These are phyloP conservation scores for Orchesellides sinensis DNA, from an alignment of 2,888 invertebrate genomes.

Conservation along the genomic window DNA sequence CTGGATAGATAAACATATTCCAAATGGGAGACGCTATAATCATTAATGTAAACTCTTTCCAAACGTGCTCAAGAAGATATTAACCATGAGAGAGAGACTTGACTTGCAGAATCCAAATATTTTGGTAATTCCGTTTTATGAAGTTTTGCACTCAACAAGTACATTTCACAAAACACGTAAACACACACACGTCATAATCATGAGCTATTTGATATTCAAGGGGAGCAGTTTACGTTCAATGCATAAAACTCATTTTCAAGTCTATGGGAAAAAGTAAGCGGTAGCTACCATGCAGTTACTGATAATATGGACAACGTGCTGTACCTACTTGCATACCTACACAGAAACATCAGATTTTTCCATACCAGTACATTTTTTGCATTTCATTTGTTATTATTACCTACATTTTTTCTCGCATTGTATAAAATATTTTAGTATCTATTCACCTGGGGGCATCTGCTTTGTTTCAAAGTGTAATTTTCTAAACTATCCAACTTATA, in stretches of 20 bases:
- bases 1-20: neutral
- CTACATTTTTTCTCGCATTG: neutral
- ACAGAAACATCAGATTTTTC: neutral
- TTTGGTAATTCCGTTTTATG: neutral
- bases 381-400: slow-evolving; percentile 31
- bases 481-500: neutral
- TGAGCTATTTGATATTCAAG: slow-evolving; percentile 38
- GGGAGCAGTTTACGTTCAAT: slow-evolving; percentile 10
- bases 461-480: slow-evolving; percentile 24
- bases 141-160: slow-evolving; percentile 9
- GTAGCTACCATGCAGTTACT: neutral
- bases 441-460: slow-evolving; percentile 37
- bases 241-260: slow-evolving; percentile 55
- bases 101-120: slow-evolving; percentile 5
- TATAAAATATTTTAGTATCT: neutral
- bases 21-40: neutral
- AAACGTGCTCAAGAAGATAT: slow-evolving; percentile 15
- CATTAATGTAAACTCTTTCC: slow-evolving; percentile 2
- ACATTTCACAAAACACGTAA: slow-evolving; percentile 2
- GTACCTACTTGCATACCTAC: slow-evolving; percentile 4
- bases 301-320: neutral
- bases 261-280: slow-evolving; percentile 63
- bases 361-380: neutral
- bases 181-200: slow-evolving; percentile 1
- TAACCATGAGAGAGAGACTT: slow-evolving; percentile 37